phyloP scores from a whole-genome alignment of 2,888 invertebrate species.

The Halictus ligatus region DNA sequence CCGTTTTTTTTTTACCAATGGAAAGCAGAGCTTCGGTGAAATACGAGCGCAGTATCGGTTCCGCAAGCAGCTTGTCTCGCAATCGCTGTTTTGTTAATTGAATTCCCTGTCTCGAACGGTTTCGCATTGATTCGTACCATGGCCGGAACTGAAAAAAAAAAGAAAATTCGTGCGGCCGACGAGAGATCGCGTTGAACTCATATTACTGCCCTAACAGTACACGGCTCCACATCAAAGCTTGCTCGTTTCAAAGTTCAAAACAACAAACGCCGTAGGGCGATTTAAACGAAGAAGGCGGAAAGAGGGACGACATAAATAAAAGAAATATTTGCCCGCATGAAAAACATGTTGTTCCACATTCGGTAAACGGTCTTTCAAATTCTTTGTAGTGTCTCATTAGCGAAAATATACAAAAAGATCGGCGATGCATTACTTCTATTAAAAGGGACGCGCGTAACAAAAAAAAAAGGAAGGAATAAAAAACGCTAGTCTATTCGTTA shows the following conservation, averaged over 20 bases:
- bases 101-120: slow-evolving; percentile 66
- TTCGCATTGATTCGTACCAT: slow-evolving; percentile 43
- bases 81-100: slow-evolving; percentile 74
- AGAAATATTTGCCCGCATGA: background rate
- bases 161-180: background rate
- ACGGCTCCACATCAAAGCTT: slow-evolving; percentile 44
- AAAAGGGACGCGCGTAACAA: background rate
- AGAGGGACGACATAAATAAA: slow-evolving; percentile 11
- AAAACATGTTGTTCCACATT: slow-evolving; percentile 8
- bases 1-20: slow-evolving; percentile 30
- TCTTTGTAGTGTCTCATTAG: slow-evolving; percentile 8
- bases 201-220: slow-evolving; percentile 22
- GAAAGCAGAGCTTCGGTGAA: slow-evolving; percentile 48
- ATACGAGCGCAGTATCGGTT: slow-evolving; percentile 49
- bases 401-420: background rate
- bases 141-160: background rate
- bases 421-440: background rate
- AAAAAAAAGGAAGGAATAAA: background rate
- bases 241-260: background rate
- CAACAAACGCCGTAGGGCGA: background rate
- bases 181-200: slow-evolving; percentile 27
- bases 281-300: background rate
- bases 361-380: background rate
- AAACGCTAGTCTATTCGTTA: background rate
- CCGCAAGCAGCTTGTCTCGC: slow-evolving; percentile 71